Conservation (phyloP, 2,888 invertebrate species). For the Dyspetes luteomarginatus region DNA sequence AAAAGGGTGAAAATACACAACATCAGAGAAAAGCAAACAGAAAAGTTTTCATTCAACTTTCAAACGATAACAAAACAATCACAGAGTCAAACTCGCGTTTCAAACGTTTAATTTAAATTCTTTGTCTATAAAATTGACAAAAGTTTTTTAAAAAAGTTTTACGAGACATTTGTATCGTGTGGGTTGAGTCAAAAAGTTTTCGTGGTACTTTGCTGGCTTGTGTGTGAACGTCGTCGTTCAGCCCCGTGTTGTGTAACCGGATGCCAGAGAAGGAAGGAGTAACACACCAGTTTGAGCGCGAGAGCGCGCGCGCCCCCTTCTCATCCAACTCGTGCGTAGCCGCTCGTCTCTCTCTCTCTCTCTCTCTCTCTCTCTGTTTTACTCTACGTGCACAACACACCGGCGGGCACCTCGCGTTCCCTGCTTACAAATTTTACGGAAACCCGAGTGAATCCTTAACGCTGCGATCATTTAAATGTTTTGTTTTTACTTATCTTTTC, state of each 20-base stretch:
- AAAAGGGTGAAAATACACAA: background rate
- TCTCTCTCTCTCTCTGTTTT: conserved; percentile 14
- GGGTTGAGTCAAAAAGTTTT: background rate
- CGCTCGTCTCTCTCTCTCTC: too few relatives aligned
- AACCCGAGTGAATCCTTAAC: background rate
- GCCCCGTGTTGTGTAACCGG: conserved; percentile 61
- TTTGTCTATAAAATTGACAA: background rate
- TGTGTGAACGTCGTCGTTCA: conserved; percentile 6
- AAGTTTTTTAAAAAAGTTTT: background rate
- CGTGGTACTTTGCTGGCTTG: background rate
- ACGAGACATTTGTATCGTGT: background rate
- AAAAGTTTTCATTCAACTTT: too few relatives aligned
- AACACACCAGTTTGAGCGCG: conserved; percentile 45
- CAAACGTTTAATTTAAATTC: too few relatives aligned
- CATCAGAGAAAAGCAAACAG: background rate
- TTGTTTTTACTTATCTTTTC: background rate
- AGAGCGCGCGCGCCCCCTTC: conserved; percentile 35
- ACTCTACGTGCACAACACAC: background rate
- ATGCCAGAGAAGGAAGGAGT: conserved; percentile 65
- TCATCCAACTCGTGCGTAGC: conserved; percentile 25
- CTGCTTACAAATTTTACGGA: conserved; percentile 20
- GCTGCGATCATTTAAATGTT: background rate
- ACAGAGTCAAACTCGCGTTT: too few relatives aligned
- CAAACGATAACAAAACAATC: too few relatives aligned
- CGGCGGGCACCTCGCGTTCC: background rate